Base-by-base conservation (phyloP, 2,113 vertebrate species). In the Electrona antarctica region DNA sequence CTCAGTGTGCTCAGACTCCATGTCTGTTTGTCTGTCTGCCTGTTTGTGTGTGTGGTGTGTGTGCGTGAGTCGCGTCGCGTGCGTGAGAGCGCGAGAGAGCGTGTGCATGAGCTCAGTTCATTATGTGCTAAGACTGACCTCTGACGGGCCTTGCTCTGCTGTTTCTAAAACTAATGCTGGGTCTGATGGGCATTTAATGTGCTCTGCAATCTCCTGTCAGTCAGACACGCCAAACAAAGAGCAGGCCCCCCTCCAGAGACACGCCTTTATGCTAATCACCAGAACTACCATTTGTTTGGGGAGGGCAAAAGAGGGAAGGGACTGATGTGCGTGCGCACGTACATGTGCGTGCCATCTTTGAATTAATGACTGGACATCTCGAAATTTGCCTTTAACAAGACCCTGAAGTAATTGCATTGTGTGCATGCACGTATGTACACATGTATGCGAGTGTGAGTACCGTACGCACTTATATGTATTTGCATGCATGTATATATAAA, bases 131-230 rank as follows among this genome's bases (percentile, higher is more conserved):
- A 80, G 74, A 71, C 74, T 89, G 90, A 93, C 91, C 91, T 90
- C 78, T 85, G 80, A 81, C 74, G 59, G 84, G 82, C 83, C 67
- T 61, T 76, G 80, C 83, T 80, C 83, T 81, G 69, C 60, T 66
- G 73, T 82, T 86, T 88, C 82, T 65, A 81, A 87, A 88, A 87
- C 78, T 90, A 89, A 91, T 87, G 83, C 89, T 71, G 81, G 83
- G 72, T 61, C 83, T 91, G 90, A 92, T 91, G 88, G 90, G 79
- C 84, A 79, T 92, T 92, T 93, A 92, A 93, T 92, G 87, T 83
- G 84, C 80, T 69, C 78, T 14, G 77, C 88, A 88, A 91, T 90
- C 89, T 89, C 82, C 69, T 86, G 92, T 91, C 92, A 93, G 85
- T 93, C 91, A 91, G 84, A 41, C 29, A 7, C 55, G 67, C 76